phyloP scores from a whole-genome alignment of 2,888 invertebrate genomes.

The Lycia hirtaria region DNA sequence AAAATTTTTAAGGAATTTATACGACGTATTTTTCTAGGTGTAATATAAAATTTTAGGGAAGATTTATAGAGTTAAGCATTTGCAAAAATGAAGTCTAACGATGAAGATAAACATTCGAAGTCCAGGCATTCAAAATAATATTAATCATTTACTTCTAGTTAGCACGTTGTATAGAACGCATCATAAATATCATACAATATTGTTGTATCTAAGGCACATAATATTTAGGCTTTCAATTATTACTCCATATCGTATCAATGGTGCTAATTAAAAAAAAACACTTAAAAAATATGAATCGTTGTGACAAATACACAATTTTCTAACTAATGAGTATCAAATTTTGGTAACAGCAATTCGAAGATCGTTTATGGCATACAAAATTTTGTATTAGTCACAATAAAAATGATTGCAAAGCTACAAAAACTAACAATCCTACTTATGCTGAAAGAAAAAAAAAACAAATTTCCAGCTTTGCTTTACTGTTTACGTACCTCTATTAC shows the following conservation, averaged over 20 bases:
- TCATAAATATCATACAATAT: constrained; percentile 85
- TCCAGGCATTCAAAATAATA: constrained; percentile 79
- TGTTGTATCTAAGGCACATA: constrained; percentile 87
- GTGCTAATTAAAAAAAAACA: constrained; percentile 73
- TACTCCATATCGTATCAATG: constrained; percentile 83
- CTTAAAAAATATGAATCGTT: constrained; percentile 48
- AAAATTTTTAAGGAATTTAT: constrained; percentile 7
- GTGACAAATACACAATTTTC: constrained; percentile 59
- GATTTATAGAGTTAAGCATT: constrained; percentile 65
- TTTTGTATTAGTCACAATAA: constrained; percentile 56
- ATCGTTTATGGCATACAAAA: constrained; percentile 36
- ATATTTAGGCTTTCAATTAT: constrained; percentile 85
- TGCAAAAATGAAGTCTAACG: constrained; percentile 75
- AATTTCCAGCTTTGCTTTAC: constrained; percentile 54
- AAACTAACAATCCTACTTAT: constrained; percentile 69
- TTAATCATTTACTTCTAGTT: constrained; percentile 82
- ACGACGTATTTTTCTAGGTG: constrained; percentile 30
- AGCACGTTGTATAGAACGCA: constrained; percentile 86
- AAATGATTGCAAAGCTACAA: constrained; percentile 75
- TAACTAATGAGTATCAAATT: constrained; percentile 37
- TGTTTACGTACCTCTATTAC: constrained; percentile 42
- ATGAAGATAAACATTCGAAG: constrained; percentile 67
- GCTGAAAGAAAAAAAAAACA: constrained; percentile 56
- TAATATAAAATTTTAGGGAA: constrained; percentile 57
- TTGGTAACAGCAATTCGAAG: constrained; percentile 33